A percentile compares a stretch with the other conserved stretches of the same genome.
phyloP scores from a whole-genome alignment of 1,140 invertebrate genomes.

The Drosophila sp. region DNA sequence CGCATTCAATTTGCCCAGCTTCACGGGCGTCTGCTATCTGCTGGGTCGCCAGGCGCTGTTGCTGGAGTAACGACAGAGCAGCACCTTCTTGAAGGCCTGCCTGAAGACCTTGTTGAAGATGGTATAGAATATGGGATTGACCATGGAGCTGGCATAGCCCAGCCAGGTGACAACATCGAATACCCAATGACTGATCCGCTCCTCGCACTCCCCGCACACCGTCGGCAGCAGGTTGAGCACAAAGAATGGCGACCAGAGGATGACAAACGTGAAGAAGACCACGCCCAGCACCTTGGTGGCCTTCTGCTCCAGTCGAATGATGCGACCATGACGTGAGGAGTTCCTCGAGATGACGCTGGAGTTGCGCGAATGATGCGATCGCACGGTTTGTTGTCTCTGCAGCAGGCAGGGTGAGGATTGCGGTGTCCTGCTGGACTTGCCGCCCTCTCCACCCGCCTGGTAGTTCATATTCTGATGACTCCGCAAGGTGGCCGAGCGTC shows the following conservation, averaged over 20 bases:
- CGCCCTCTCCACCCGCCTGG: conserved; percentile 49
- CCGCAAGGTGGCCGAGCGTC: conserved; percentile 86
- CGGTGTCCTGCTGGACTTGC: conserved; percentile 61
- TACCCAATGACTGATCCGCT: conserved; percentile 89
- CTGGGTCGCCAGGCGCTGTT: conserved; percentile 86
- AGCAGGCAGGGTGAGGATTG: conserved; percentile 85
- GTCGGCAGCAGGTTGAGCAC: conserved; percentile 93
- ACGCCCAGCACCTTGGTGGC: conserved; percentile 97
- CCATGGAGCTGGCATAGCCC: conserved; percentile 96
- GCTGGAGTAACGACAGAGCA: conserved; percentile 90
- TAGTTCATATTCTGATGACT: conserved; percentile 86
- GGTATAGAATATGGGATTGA: conserved; percentile 97
- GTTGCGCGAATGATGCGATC: conserved; percentile 89
- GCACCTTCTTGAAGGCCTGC: conserved; percentile 94
- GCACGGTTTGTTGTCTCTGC: conserved; percentile 84
- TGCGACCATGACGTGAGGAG: conserved; percentile 91
- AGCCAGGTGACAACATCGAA: conserved; percentile 95
- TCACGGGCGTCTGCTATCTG: conserved; percentile 78
- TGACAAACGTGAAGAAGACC: conserved; percentile 96
- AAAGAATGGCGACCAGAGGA: conserved; percentile 97
- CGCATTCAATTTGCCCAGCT: conserved; percentile 59
- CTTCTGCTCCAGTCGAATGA: conserved; percentile 94
- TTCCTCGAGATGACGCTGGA: conserved; percentile 92
- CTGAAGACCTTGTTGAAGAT: conserved; percentile 97
- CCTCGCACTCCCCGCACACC: conserved; percentile 91